These are phyloP conservation scores for Thymallus thymallus DNA, from an alignment of 2,113 vertebrate species.

Conservation along the genomic window DNA sequence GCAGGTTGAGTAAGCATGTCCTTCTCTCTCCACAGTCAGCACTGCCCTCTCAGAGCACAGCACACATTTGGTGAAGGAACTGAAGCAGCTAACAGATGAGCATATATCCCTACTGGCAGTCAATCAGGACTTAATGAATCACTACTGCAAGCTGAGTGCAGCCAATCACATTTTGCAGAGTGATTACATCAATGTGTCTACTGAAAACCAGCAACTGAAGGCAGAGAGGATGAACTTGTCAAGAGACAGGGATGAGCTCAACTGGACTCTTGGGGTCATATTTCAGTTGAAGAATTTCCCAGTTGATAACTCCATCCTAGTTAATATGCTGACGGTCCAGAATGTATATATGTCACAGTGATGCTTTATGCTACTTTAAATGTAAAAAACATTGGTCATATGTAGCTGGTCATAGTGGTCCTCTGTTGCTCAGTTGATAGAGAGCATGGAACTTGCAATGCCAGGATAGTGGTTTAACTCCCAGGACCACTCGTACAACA, in stretches of 20 bases:
- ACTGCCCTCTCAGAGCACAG: neutral
- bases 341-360: neutral
- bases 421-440: no score
- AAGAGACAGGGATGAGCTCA: rapidly evolving
- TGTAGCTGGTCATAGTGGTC: no score
- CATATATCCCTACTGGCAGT: neutral
- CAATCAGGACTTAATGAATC: neutral
- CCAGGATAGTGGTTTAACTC: no score
- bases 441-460: no score
- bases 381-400: no score
- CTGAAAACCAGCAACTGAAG: constrained; percentile 3
- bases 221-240: neutral
- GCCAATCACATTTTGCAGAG: neutral
- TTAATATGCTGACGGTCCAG: neutral
- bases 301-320: constrained; percentile 22
- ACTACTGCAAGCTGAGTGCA: neutral
- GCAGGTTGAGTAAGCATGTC: neutral
- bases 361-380: neutral
- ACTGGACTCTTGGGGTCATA: constrained; percentile 13
- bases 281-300: constrained; percentile 24
- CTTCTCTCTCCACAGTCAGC: constrained; percentile 19
- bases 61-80: constrained; percentile 6
- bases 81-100: neutral
- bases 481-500: no score
- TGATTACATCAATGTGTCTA: neutral